Percentiles rank a stretch among this genome's conserved stretches.
Conservation (phyloP, 37 sponge, comb jelly and placozoan species). For the Ephydatia muelleri region DNA sequence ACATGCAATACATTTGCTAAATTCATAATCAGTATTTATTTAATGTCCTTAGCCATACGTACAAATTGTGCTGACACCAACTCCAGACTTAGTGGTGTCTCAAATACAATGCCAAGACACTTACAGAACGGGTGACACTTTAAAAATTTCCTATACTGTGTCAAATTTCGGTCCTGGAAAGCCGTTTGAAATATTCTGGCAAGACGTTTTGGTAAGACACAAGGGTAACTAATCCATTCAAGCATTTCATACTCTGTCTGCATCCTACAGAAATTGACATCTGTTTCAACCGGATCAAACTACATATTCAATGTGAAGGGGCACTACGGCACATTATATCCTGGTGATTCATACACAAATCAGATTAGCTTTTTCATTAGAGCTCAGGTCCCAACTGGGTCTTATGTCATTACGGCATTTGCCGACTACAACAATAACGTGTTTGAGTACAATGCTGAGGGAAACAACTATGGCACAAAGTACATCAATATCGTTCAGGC, state of each 20-base stretch:
- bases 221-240: background rate
- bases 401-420: constrained; percentile 9
- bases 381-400: constrained; percentile 5
- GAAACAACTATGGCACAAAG: constrained; percentile 12
- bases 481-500: background rate
- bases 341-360: constrained; percentile 9
- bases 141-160: constrained; percentile 22
- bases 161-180: constrained; percentile 21
- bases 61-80: constrained; percentile 11
- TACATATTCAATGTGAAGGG: background rate
- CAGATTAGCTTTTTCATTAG: background rate
- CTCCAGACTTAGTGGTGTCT: constrained; percentile 25
- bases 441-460: constrained; percentile 30
- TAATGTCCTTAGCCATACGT: background rate
- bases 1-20: too few relatives aligned
- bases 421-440: constrained; percentile 24
- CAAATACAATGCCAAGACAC: background rate
- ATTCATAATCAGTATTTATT: too few relatives aligned
- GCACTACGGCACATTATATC: constrained; percentile 7
- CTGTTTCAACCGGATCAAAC: background rate
- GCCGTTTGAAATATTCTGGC: constrained; percentile 41
- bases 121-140: constrained; percentile 7
- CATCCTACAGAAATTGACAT: background rate
- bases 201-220: constrained; percentile 19
- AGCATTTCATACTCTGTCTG: background rate